Conservation (phyloP, 2,797 vertebrate genomes). For the Psittacula echo region DNA sequence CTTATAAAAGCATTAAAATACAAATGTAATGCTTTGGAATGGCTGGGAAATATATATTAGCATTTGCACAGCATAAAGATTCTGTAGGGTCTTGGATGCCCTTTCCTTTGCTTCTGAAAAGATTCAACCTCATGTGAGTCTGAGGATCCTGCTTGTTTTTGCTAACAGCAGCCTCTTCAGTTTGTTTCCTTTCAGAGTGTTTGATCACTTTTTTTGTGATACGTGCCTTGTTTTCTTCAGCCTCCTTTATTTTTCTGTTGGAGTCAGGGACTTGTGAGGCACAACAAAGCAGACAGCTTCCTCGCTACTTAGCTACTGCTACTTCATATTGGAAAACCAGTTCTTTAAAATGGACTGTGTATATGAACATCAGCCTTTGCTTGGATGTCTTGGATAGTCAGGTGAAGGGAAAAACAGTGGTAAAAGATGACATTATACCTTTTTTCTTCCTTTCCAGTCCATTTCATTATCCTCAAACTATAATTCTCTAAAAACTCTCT, state of each 20-base stretch:
- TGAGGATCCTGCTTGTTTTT: neutral
- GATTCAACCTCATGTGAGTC: neutral
- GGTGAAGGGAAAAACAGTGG: neutral
- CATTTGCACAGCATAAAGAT: neutral
- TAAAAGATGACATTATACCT: neutral
- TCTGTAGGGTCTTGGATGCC: neutral
- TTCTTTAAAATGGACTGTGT: neutral
- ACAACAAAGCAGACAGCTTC: neutral
- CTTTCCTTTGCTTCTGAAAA: neutral
- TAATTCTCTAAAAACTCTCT: neutral
- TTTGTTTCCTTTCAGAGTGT: neutral
- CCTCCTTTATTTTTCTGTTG: neutral
- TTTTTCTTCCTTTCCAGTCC: neutral
- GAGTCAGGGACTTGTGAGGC: neutral
- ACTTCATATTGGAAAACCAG: neutral
- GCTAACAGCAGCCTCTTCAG: accelerated
- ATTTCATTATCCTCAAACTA: neutral
- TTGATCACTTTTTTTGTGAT: neutral
- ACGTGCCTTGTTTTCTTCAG: neutral
- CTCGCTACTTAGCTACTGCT: neutral
- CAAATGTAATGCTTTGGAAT: neutral
- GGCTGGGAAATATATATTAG: neutral
- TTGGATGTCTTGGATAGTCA: neutral
- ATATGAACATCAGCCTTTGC: neutral
- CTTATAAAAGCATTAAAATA: neutral